Evolutionary conservation across 1,140 invertebrate species (phyloP), one percentile per base, ranked within the genome.

Genomic region (Caenorhabditis inopinata): DNA sequence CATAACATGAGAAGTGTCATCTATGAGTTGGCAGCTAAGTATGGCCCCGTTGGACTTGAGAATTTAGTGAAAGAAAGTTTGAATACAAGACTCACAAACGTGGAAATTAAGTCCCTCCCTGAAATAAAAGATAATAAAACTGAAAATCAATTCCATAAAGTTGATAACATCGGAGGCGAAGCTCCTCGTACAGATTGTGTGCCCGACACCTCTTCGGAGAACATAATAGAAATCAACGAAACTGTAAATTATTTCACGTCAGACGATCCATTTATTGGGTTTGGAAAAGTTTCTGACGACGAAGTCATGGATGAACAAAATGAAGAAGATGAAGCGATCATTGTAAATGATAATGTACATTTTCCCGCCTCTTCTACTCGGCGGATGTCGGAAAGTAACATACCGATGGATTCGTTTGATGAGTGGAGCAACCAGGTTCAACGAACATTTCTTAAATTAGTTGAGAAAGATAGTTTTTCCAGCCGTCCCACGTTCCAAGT

Each of bases 361-460:
- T 12, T 16, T n/a, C 11, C 29, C 5, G 14, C 16, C 29, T 6
- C 7, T 7, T 21, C 58, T 42, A 18, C n/a, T 38, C 32, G 6
- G 21, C 32, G 38, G n/a, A 38, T 18, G 9, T 38, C 32, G 3
- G 38, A 9, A 38, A n/a, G 21, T 21, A 68, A 68, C 38, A 12
- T 42, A 1, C 35, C 58, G 23, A 68, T 68, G 58, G 58, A 68
- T 38, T 68, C 58, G 9, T 68, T 68, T 12, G 58, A 68, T 68
- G 58, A 68, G 23, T 68, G 58, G 58, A 68, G 58, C 27, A 68
- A 68, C 38, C 58, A 68, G n/a, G 51, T 58, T n/a, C n/a, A n/a
- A n/a, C n/a, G n/a, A n/a, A n/a, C n/a, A n/a, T n/a, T n/a, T n/a
- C n/a, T n/a, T n/a, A n/a, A n/a, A n/a, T n/a, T n/a, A n/a, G n/a